A percentile compares a stretch with the other conserved stretches of the same genome.
These are phyloP conservation scores for Blastomussa wellsi DNA, from an alignment of 92 coral and sea anemone genomes.

Conservation along the genomic window DNA sequence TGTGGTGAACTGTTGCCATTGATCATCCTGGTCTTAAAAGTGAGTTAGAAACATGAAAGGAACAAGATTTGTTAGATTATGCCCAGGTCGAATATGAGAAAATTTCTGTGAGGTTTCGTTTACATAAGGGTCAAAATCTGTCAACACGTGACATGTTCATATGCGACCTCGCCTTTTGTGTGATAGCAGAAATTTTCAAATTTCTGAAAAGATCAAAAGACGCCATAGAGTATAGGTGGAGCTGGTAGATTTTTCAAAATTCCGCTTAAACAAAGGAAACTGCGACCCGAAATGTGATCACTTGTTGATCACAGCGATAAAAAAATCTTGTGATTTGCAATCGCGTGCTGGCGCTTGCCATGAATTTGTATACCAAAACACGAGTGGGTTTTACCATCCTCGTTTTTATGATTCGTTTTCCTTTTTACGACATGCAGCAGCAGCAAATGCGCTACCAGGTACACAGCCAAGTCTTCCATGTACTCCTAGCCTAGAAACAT, in stretches of 20 bases:
- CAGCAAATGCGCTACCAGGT: conserved; percentile 6
- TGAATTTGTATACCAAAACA: conserved; percentile 18
- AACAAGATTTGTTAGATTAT: not conserved
- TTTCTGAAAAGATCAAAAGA: conserved; percentile 49
- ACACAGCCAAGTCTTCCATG: conserved; percentile 23
- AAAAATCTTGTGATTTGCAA: conserved; percentile 17
- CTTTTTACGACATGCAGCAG: conserved; percentile 11
- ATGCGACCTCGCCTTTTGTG: conserved; percentile 36
- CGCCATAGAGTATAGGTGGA: conserved; percentile 50
- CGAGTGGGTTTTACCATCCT: conserved; percentile 23
- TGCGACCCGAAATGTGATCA: conserved; percentile 38
- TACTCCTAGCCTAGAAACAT: conserved; percentile 19
- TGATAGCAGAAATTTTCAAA: conserved; percentile 30
- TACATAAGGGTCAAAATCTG: no score
- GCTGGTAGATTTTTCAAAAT: conserved; percentile 43
- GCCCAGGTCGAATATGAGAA: no score
- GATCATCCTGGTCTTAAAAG: not conserved
- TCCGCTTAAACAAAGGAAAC: conserved; percentile 41
- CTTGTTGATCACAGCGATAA: conserved; percentile 31
- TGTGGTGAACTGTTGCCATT: not conserved
- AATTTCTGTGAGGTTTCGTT: no score
- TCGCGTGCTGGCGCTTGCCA: not conserved
- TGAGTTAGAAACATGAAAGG: no score
- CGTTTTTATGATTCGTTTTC: conserved; percentile 10
- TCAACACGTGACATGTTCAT: conserved; percentile 31